phyloP scores from a whole-genome alignment of 2,797 vertebrate genomes.

The Lagorchestes hirsutus region DNA sequence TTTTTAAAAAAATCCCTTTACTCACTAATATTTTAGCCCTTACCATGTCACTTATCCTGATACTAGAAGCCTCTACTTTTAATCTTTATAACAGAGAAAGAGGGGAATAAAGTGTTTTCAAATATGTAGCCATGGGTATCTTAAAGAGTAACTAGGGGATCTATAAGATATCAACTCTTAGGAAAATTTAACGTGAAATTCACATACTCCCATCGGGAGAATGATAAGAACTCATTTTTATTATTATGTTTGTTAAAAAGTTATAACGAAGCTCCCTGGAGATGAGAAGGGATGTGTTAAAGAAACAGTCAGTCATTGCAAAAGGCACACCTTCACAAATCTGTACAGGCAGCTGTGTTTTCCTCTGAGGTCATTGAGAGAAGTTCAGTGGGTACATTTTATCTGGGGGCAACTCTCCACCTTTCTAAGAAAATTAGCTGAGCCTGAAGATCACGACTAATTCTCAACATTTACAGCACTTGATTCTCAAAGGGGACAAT shows the following conservation, averaged over 20 bases:
- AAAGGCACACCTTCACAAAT: constrained; percentile 19
- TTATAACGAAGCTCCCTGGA: not conserved
- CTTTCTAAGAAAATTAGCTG: not conserved
- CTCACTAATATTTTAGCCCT: constrained; percentile 26
- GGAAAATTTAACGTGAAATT: not conserved
- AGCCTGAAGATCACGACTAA: constrained; percentile 34
- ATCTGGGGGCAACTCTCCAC: constrained; percentile 13
- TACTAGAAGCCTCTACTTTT: constrained; percentile 36
- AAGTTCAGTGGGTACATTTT: constrained; percentile 2
- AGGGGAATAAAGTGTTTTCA: constrained; percentile 6
- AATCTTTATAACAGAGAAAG: constrained; percentile 39
- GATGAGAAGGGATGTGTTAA: constrained; percentile 34
- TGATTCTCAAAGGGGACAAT: constrained; percentile 39
- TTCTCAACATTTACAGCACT: not conserved
- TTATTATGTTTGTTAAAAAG: constrained; percentile 37
- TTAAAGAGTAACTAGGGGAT: not conserved
- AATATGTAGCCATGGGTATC: not conserved
- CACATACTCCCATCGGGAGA: not conserved
- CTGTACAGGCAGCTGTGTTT: accelerated
- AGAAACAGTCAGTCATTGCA: not conserved
- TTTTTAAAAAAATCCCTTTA: constrained; percentile 47
- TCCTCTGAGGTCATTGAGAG: not conserved
- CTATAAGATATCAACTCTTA: not conserved
- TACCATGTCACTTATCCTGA: not conserved
- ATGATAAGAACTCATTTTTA: constrained; percentile 46